Evolutionary conservation across 2,797 vertebrate genomes (phyloP), one percentile per base, ranked within the genome.

Genomic region (Cossypha niveicapilla): DNA sequence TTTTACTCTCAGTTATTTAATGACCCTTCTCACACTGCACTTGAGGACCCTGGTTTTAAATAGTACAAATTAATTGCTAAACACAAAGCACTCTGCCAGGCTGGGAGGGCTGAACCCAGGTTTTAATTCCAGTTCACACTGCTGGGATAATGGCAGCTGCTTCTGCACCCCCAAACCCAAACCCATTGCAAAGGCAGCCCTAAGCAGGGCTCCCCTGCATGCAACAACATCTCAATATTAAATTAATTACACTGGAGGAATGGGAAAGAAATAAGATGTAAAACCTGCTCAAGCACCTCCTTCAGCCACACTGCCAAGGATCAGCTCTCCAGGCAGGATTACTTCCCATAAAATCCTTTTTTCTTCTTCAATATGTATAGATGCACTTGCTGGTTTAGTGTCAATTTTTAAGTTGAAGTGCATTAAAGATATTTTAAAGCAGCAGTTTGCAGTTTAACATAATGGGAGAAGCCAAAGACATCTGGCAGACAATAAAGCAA

Each of bases 401-500:
- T 30, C n/a, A 27, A 3, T 22, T 56, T 44, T 73, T 54, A 71
- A 27, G n/a, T 2, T 77, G 77, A 90, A 91, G 91, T 30, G 74
- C 37, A 45, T 48, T 90, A 56, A 88, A 90, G 92, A 78, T 9
- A 50, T 39, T 48, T 77, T 61, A 81, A 77, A 79, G 60, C 68
- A 67, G 54, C 62, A 94, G 48, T 90, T 66, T 93, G 63, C 72
- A 87, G 73, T 47, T 90, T 67, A 72, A 86, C 12, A 3, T 34
- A 85, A 93, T 18, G 60, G 70, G 65, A 11, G 30, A 87, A 95
- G 76, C 84, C 72, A 94, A 90, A 90, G 84, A 7, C 53, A 65
- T 72, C 32, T 47, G 27, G 61, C 32, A 97, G 50, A 56, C 58
- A 91, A 78, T 17, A 84, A 84, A 72, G 75, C 67, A 92, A 94